Percentiles rank a stretch among this genome's conserved stretches.
Conservation (phyloP, 1,140 invertebrate genomes). For the Pogonomyrmex californicus region DNA sequence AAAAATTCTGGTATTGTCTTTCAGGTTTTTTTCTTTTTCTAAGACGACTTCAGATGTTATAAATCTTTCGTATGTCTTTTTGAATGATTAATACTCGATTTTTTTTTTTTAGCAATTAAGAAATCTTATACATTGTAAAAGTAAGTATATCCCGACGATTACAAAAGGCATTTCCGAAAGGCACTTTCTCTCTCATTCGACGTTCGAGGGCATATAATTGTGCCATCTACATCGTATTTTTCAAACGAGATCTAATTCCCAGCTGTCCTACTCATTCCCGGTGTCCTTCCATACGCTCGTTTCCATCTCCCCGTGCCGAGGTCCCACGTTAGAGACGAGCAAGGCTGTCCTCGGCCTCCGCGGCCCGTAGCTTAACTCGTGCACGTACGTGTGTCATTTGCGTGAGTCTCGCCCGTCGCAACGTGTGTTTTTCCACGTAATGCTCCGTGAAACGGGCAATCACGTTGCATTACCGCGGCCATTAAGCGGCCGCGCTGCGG, state of each 20-base stretch:
- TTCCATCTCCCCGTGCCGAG: slow-evolving; percentile 21
- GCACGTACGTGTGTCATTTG: slow-evolving; percentile 69
- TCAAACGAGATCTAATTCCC: slow-evolving; percentile 49
- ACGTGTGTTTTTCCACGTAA: slow-evolving; percentile 78
- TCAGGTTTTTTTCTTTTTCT: background rate
- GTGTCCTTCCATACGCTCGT: slow-evolving; percentile 18
- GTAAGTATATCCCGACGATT: background rate
- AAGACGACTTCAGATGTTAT: no score
- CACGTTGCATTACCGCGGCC: slow-evolving; percentile 76
- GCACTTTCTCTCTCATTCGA: background rate
- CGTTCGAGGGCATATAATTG: background rate
- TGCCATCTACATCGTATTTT: background rate
- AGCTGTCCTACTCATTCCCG: slow-evolving; percentile 21
- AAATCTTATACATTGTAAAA: background rate
- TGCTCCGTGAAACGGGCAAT: slow-evolving; percentile 79
- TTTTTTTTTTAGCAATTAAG: background rate
- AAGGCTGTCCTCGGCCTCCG: slow-evolving; percentile 23
- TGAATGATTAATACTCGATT: background rate
- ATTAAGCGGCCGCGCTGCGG: slow-evolving; percentile 72
- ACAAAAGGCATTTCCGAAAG: background rate
- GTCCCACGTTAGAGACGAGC: slow-evolving; percentile 39
- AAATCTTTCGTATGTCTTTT: background rate
- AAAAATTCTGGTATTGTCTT: background rate
- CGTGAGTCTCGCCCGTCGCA: slow-evolving; percentile 63
- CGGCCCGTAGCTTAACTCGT: slow-evolving; percentile 52